Base-by-base conservation (phyloP, 2,888 invertebrate genomes). In the Drosophila niveifrons region DNA sequence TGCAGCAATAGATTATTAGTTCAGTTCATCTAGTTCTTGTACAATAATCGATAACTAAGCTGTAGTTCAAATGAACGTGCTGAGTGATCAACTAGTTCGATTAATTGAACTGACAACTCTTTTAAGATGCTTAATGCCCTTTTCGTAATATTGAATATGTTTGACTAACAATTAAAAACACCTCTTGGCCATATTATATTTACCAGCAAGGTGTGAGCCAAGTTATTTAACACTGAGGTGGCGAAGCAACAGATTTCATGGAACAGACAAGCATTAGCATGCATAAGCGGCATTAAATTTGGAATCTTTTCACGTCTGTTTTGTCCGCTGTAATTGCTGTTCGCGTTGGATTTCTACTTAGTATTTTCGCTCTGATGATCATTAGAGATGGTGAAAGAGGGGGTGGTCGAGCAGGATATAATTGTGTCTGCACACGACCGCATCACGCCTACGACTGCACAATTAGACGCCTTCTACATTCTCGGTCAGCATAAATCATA, bases 381-480 rank as follows among this genome's bases (percentile, higher is more conserved):
- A 73, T 77, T 56, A 44, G 39, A 41, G 18, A 56, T 17, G 44
- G 36, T 1, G 36, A 15, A 1, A 18, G n/a, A 13, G 39, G 47
- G 10, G 2, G 11, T 10, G 15, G 67, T 44, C 46, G 18, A 48
- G 17, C 46, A 59, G 78, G 57, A 63, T 70, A 69, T 79, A 80
- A 80, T 82, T 82, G 82, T 76, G 72, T 65, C 69, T 75, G 67
- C 64, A 62, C 68, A 61, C 52, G 29, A 55, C 23, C 59, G 13
- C 51, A 41, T 53, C 59, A 65, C 57, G 65, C 72, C 57, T 46
- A 73, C 68, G 66, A 65, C 80, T 66, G 75, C 64, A 75, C 79
- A 80, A 80, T 80, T 80, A 80, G 79, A 71, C 83, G 78, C 83
- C 75, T 71, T 58, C 67, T 71, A 78, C 81, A 81, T 81, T 80